Conservation (phyloP, 2,113 vertebrate species). For the Eolophus roseicapilla region DNA sequence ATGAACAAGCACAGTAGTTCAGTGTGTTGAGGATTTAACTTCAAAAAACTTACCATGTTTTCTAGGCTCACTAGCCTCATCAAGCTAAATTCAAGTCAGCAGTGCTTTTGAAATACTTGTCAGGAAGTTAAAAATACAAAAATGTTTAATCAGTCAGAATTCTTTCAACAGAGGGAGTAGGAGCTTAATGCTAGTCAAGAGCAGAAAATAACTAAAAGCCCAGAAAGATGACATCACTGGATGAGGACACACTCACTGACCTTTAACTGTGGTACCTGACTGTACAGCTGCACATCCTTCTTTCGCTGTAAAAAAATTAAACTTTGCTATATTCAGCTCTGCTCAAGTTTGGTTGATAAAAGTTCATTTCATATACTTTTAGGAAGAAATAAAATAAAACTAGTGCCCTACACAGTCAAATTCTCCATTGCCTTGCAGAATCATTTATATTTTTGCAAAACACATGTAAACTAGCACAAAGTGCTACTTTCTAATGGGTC, state of each 20-base stretch:
- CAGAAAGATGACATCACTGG: background rate
- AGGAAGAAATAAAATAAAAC: background rate
- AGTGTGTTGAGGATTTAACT: background rate
- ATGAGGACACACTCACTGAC: background rate
- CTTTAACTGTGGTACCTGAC: background rate
- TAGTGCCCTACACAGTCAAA: background rate
- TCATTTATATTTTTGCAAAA: background rate
- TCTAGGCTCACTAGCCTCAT: background rate
- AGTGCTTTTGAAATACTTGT: background rate
- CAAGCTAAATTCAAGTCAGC: slow-evolving; percentile 14
- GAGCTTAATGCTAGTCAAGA: background rate
- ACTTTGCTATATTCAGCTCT: background rate
- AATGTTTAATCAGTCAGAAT: slow-evolving; percentile 29
- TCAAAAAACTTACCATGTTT: background rate
- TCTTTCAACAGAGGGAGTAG: slow-evolving; percentile 1
- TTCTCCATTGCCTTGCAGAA: background rate
- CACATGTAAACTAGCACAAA: background rate
- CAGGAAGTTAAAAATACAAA: background rate
- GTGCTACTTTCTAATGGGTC: background rate
- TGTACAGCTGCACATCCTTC: background rate
- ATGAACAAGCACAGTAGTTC: slow-evolving; percentile 19
- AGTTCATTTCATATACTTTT: background rate
- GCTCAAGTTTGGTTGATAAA: background rate
- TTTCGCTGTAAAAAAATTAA: background rate
- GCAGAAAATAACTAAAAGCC: background rate